These are phyloP conservation scores for Symphodus melops DNA, from an alignment of 2,113 vertebrate genomes.

Conservation along the genomic window DNA sequence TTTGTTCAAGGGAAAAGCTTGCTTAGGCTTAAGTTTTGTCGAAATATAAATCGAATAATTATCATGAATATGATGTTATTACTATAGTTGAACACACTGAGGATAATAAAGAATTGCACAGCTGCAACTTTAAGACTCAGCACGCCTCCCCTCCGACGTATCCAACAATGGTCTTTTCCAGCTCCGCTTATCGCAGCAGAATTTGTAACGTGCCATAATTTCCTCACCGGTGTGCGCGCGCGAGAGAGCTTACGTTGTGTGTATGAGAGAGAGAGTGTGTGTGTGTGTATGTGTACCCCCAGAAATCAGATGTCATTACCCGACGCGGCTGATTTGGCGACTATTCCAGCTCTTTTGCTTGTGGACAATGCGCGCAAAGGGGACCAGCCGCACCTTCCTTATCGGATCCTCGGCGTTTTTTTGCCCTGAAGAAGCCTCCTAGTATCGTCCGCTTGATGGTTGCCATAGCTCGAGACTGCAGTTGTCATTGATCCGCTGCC, in stretches of 20 bases:
- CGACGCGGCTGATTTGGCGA: slow-evolving; percentile 55
- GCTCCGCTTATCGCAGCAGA: slow-evolving; percentile 91
- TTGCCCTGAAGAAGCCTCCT: slow-evolving; percentile 61
- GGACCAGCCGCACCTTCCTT: slow-evolving; percentile 59
- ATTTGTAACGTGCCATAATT: slow-evolving; percentile 96
- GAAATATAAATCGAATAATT: too few relatives aligned
- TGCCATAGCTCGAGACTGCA: slow-evolving; percentile 83
- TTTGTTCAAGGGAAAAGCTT: too few relatives aligned
- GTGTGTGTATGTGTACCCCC: slow-evolving; percentile 40
- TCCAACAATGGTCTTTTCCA: slow-evolving; percentile 93
- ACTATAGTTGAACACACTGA: background rate
- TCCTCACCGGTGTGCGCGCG: slow-evolving; percentile 82
- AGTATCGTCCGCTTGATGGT: slow-evolving; percentile 74
- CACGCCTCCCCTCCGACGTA: slow-evolving; percentile 78
- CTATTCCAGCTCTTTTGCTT: slow-evolving; percentile 19
- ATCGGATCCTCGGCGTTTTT: slow-evolving; percentile 59
- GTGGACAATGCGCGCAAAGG: slow-evolving; percentile 68
- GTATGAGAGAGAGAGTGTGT: background rate
- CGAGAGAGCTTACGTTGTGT: slow-evolving; percentile 2
- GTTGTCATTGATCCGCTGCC: slow-evolving; percentile 86
- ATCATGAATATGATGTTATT: too few relatives aligned
- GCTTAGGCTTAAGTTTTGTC: too few relatives aligned
- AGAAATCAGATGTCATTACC: slow-evolving; percentile 76
- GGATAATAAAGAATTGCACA: slow-evolving; percentile 56
- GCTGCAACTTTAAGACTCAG: slow-evolving; percentile 92